phyloP scores from a whole-genome alignment of 2,113 vertebrate species.

The Corydoras sp. region DNA sequence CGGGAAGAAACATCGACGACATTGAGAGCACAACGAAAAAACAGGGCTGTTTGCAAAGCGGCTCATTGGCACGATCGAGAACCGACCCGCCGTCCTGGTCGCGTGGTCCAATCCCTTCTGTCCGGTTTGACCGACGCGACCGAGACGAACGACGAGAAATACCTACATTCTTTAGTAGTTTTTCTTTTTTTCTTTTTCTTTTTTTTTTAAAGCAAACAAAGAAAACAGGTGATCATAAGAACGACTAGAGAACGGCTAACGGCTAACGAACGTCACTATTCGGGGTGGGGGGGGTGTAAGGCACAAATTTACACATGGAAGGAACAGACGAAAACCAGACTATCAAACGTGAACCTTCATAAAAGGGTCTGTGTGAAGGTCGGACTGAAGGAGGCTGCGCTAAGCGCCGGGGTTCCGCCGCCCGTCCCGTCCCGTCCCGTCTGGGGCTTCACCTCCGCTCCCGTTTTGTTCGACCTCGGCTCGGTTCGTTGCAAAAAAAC shows the following conservation, averaged over 20 bases:
- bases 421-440: no score
- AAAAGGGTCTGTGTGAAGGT: constrained; percentile 67
- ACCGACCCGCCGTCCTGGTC: not conserved
- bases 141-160: constrained; percentile 66
- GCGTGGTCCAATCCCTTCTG: constrained; percentile 43
- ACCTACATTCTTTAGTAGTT: constrained; percentile 70
- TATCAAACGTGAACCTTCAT: constrained; percentile 48
- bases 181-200: constrained; percentile 43
- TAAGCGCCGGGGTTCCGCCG: no score
- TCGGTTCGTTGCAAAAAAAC: constrained; percentile 72
- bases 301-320: constrained; percentile 99
- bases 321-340: constrained; percentile 54
- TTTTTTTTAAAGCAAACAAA: constrained; percentile 54
- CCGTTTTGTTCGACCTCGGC: constrained; percentile 47
- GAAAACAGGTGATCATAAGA: constrained; percentile 57
- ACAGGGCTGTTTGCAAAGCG: constrained; percentile 55
- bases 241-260: constrained; percentile 71
- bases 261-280: constrained; percentile 87
- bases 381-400: constrained; percentile 58
- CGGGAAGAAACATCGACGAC: no score
- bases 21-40: constrained; percentile 45
- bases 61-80: constrained; percentile 78
- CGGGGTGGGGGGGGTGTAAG: constrained; percentile 80
- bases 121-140: constrained; percentile 54
- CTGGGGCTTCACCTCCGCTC: constrained; percentile 10